phyloP scores from a whole-genome alignment of 2,888 invertebrate genomes.

The Stratiomys singularior region DNA sequence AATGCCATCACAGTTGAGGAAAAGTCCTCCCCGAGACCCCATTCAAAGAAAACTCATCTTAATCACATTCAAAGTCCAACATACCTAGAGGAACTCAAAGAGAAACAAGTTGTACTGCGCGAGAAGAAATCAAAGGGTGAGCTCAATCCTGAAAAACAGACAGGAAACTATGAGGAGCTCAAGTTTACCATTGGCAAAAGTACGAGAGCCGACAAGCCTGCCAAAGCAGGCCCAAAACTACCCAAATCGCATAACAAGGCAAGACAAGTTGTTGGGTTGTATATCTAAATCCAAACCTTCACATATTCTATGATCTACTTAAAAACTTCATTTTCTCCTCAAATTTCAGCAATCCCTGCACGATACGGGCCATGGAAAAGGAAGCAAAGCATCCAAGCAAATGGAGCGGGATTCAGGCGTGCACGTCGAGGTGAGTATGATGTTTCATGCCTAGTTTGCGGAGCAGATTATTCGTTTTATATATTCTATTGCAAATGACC shows the following conservation, averaged over 20 bases:
- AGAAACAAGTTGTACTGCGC: constrained; percentile 46
- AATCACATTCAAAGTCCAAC: constrained; percentile 55
- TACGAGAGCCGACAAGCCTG: background rate
- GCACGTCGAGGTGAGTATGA: constrained; percentile 53
- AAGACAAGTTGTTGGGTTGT: constrained; percentile 1
- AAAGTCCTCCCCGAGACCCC: background rate
- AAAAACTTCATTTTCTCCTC: background rate
- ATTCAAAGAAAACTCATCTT: background rate
- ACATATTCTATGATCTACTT: no score
- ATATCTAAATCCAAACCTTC: no score
- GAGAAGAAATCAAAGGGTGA: constrained; percentile 25
- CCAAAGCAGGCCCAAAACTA: background rate
- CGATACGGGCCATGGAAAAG: background rate
- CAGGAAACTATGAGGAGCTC: constrained; percentile 45
- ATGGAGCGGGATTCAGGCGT: constrained; percentile 53
- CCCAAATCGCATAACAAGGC: constrained; percentile 12
- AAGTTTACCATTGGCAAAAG: constrained; percentile 10
- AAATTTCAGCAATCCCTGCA: constrained; percentile 23
- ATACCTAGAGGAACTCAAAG: constrained; percentile 52
- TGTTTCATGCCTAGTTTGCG: no score
- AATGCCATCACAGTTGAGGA: background rate
- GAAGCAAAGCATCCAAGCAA: background rate
- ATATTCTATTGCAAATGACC: no score
- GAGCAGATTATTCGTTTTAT: no score
- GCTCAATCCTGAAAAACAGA: constrained; percentile 17